phyloP scores from a whole-genome alignment of 1,140 invertebrate genomes.

The Zaprionus tsacasi region DNA sequence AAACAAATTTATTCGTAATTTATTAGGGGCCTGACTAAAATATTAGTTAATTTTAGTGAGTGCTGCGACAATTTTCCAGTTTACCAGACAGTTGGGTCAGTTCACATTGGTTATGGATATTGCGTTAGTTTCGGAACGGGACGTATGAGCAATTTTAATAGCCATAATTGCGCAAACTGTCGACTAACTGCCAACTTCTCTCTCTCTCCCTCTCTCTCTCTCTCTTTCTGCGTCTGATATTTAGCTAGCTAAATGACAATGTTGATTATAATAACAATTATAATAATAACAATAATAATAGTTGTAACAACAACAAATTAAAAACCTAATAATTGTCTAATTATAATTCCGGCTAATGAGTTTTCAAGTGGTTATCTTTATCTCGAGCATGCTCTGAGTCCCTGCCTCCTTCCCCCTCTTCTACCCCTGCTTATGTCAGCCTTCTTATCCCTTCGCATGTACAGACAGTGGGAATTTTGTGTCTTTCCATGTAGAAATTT shows the following conservation, averaged over 20 bases:
- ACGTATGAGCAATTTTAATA: slow-evolving; percentile 43
- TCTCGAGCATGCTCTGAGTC: slow-evolving; percentile 24
- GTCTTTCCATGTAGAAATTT: slow-evolving; percentile 56
- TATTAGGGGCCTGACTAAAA: background rate
- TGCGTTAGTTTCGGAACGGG: slow-evolving; percentile 6
- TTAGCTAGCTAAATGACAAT: background rate
- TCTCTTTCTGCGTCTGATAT: background rate
- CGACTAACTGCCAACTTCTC: background rate
- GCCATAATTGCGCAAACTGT: slow-evolving; percentile 25
- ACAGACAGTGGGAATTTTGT: slow-evolving; percentile 43
- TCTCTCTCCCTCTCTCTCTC: background rate
- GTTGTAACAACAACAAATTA: slow-evolving; percentile 41
- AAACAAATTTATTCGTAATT: background rate
- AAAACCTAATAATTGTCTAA: slow-evolving; percentile 78
- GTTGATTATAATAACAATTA: slow-evolving; percentile 33
- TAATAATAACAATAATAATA: slow-evolving; percentile 25
- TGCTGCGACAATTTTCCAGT: background rate
- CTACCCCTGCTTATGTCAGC: background rate
- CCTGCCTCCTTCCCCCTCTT: slow-evolving; percentile 6
- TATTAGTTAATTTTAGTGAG: background rate
- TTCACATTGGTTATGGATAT: slow-evolving; percentile 9
- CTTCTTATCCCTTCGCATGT: slow-evolving; percentile 13
- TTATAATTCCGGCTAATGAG: slow-evolving; percentile 79
- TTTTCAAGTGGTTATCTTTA: slow-evolving; percentile 77
- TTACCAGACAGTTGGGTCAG: background rate